Base-by-base conservation (phyloP, 2,797 vertebrate genomes). In the Capromys pilorides region DNA sequence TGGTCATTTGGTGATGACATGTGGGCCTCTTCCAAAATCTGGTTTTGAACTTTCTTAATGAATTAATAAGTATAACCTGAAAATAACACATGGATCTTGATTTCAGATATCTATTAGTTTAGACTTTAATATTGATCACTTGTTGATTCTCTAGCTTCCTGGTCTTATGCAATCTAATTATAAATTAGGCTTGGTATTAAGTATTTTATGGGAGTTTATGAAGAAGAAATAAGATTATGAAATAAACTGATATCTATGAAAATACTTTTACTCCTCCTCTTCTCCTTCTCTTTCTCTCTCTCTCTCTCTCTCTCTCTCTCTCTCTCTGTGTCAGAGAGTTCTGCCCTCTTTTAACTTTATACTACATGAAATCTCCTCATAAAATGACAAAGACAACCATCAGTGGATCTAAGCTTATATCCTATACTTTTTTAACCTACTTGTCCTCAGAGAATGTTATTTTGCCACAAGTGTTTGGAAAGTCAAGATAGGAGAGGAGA, bases 41-140 rank as follows among this genome's bases (percentile, higher is more conserved):
- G 41, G 13, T 75, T 28, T 28, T 28, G 39, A 71, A 18, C 8
- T 22, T 88, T 33, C 64, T 33, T 84, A 28, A 49, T 33, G 57
- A 90, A 67, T 80, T 57, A 90, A 49, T 39, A 84, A 33, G 19
- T 90, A 92, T 62, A 75, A 87, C 39, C 2, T 67, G 75, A 89
- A 94, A 94, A 73, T 61, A 73, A 90, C 95, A 73, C 8, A 86
- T 62, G 33, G 91, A 26, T 11, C 94, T 67, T 66, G 36, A 69
- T 67, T 87, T 62, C 49, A 75, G 45, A 41, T 62, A 90, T 54
- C 73, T 21, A 67, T 54, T 26, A 92, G 89, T 93, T 85, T 85
- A 18, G 31, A 90, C 80, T 51, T 69, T 59, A 80, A 64, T n/a
- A 91, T 39, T n/a, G 73, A 22, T 16, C 7, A 21, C 2, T 51